Evolutionary conservation across 2,888 invertebrate genomes (phyloP).

Genomic region (Agonopterix arenella): DNA sequence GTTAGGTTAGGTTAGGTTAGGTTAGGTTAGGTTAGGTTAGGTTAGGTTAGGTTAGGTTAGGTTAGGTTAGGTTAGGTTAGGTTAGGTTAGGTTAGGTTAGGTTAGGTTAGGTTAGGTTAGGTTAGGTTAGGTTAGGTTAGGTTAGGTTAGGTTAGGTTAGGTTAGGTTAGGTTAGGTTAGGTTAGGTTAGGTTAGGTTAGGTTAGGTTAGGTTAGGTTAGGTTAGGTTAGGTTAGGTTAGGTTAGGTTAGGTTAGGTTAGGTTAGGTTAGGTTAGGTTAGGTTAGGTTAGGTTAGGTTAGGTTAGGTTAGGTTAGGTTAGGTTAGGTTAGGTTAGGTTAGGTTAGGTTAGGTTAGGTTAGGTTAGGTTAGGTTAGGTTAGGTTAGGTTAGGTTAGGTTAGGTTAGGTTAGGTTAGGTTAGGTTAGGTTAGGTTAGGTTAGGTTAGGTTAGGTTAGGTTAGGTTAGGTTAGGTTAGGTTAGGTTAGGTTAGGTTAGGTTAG

Average conservation of each 20-base stretch:
- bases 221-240: too few relatives aligned
- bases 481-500: slow-evolving; percentile 9
- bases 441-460: slow-evolving; percentile 12
- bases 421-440: slow-evolving; percentile 14
- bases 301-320: slow-evolving; percentile 15
- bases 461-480: slow-evolving; percentile 6
- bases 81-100: too few relatives aligned
- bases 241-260: too few relatives aligned
- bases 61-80: not conserved
- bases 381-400: slow-evolving; percentile 8
- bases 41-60: slow-evolving; percentile 7
- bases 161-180: too few relatives aligned
- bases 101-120: too few relatives aligned
- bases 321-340: slow-evolving; percentile 1
- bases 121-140: too few relatives aligned
- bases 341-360: slow-evolving; percentile 1
- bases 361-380: slow-evolving; percentile 1
- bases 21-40: slow-evolving; percentile 6
- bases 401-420: slow-evolving; percentile 10
- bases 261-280: too few relatives aligned
- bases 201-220: too few relatives aligned
- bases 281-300: too few relatives aligned
- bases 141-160: too few relatives aligned
- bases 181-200: too few relatives aligned
- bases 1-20: slow-evolving; percentile 10